Evolutionary conservation across 2,888 invertebrate species (phyloP), one percentile per base, ranked within the genome.

Genomic region (Dasypolia templi): DNA sequence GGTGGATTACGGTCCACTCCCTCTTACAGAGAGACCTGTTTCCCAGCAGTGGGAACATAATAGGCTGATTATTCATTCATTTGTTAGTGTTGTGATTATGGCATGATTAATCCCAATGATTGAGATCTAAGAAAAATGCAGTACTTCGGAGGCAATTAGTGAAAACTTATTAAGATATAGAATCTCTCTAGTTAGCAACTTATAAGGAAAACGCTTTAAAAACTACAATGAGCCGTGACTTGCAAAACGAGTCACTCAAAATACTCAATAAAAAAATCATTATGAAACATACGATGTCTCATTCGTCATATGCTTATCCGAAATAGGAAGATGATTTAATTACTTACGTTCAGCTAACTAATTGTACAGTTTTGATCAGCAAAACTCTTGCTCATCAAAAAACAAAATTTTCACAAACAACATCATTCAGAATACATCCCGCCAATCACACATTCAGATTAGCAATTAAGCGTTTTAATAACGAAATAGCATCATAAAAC

Each of bases 401-500:
- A 81, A 77, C 64, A 19, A 59, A 77, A 77, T 59, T 65, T 71
- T 51, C 72, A 42, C 64, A 65, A 29, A 56, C 53, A 65, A 73
- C 65, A 32, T 66, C 68, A 71, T 82, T 12, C 22, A 68, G 58
- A 71, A 79, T 72, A 63, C 32, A 75, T 66, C 55, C 70, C 72
- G 64, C 58, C 69, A 79, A 81, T 83, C 75, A 75, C 61, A 74
- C 79, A 72, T 77, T 83, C 74, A 82, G 75, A 75, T 85, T 82
- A 79, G 81, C 82, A 79, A 82, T 79, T 83, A 76, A 46, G 58
- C 61, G 73, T 68, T 81, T 75, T 79, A 81, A 84, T 84, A 84
- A 69, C 79, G 22, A 26, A 71, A 83, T 72, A 82, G 72, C 77
- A 62, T 65, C 64, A 71, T 66, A 35, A 51, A 73, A 80, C 51